These are phyloP conservation scores for Diarsia mendica DNA, from an alignment of 2,888 invertebrate genomes.

Conservation along the genomic window DNA sequence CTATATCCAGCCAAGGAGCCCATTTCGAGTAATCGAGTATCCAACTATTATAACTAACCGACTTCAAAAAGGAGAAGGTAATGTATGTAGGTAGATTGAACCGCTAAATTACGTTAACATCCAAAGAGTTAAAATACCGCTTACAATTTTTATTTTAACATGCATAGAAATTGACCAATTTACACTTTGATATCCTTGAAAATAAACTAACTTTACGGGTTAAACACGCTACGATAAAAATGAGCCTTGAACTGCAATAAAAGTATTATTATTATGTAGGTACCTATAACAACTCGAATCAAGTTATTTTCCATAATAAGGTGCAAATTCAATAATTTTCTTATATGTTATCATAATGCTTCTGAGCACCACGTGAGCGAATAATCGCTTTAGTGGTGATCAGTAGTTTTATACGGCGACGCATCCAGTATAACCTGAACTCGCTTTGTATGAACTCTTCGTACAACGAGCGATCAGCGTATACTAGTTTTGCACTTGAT, in stretches of 20 bases:
- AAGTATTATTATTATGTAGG: background rate
- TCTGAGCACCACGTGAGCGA: background rate
- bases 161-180: slow-evolving; percentile 59
- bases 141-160: slow-evolving; percentile 46
- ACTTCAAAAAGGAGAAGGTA: slow-evolving; percentile 17
- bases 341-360: background rate
- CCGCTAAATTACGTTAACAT: slow-evolving; percentile 38
- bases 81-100: slow-evolving; percentile 18
- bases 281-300: too few relatives aligned
- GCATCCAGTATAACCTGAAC: too few relatives aligned
- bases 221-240: background rate
- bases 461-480: too few relatives aligned
- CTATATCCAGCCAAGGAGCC: slow-evolving; percentile 18
- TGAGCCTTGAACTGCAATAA: background rate
- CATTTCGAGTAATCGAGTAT: slow-evolving; percentile 22
- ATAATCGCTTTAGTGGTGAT: background rate
- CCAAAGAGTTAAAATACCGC: slow-evolving; percentile 64
- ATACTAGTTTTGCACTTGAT: too few relatives aligned
- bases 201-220: slow-evolving; percentile 37
- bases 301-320: background rate
- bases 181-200: slow-evolving; percentile 33
- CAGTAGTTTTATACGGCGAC: background rate
- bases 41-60: slow-evolving; percentile 21
- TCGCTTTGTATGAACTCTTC: too few relatives aligned
- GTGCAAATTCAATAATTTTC: background rate